Conservation (phyloP, 2,888 invertebrate genomes). For the Eilema caniola region DNA sequence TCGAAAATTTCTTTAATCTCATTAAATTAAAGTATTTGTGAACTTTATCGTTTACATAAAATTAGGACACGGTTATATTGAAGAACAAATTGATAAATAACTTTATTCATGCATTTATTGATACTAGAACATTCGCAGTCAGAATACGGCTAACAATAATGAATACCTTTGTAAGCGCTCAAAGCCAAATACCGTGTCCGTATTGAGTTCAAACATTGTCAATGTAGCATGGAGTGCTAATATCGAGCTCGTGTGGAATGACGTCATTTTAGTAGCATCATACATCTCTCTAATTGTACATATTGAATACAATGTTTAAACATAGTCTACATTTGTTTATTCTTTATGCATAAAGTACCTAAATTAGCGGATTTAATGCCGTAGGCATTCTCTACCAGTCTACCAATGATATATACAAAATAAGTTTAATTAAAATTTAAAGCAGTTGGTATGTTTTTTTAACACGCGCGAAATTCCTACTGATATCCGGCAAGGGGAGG, state of each 20-base stretch:
- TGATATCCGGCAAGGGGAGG: no score
- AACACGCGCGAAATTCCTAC: no score
- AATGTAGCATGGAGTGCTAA: slow-evolving; percentile 2
- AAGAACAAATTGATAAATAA: background rate
- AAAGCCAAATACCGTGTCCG: slow-evolving; percentile 3
- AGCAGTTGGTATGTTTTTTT: no score
- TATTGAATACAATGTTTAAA: background rate
- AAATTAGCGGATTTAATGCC: no score
- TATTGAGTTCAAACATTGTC: slow-evolving; percentile 10
- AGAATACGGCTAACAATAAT: slow-evolving; percentile 4
- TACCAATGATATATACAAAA: no score
- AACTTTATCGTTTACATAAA: no score
- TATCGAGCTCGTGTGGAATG: background rate
- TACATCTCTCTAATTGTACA: background rate
- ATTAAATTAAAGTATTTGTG: no score
- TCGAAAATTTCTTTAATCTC: no score
- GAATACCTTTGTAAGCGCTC: background rate
- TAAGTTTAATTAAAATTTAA: no score
- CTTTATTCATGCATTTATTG: background rate
- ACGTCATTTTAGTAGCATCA: background rate
- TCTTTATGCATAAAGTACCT: no score
- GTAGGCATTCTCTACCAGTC: no score
- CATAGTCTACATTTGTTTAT: no score
- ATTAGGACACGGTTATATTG: background rate
- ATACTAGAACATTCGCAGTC: background rate